A percentile compares a stretch with the other conserved stretches of the same genome.
phyloP scores from a whole-genome alignment of 2,113 vertebrate genomes.

The Miniopterus natalensis region DNA sequence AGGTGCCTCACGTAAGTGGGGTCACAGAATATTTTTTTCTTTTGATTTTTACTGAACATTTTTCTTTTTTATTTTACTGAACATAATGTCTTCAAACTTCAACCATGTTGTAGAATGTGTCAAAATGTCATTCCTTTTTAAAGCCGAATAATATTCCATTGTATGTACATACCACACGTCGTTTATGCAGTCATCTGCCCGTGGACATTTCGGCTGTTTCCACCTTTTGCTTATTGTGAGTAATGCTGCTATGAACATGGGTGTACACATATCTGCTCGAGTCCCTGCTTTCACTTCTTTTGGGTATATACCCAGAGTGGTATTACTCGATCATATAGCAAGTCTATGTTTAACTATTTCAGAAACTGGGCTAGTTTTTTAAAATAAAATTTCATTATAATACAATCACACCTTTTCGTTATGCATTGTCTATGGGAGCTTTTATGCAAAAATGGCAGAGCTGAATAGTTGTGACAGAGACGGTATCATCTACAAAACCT shows the following conservation, averaged over 20 bases:
- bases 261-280: background rate
- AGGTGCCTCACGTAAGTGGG: background rate
- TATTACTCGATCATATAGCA: background rate
- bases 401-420: background rate
- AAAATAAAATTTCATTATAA: conserved; percentile 10
- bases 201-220: background rate
- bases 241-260: background rate
- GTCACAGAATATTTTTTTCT: background rate
- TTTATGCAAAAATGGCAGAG: background rate
- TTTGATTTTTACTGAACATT: background rate
- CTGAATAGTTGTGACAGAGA: background rate
- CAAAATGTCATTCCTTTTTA: background rate
- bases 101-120: background rate
- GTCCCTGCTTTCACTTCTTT: background rate
- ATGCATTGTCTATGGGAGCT: background rate
- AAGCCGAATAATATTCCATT: background rate
- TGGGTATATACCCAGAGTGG: background rate
- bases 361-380: background rate
- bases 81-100: background rate
- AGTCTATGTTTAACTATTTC: background rate
- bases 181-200: background rate
- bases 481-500: background rate
- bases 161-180: background rate
- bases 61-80: background rate
- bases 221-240: background rate